Evolutionary conservation across 1,140 invertebrate species (phyloP).

Genomic region (Drosophila sp.): DNA sequence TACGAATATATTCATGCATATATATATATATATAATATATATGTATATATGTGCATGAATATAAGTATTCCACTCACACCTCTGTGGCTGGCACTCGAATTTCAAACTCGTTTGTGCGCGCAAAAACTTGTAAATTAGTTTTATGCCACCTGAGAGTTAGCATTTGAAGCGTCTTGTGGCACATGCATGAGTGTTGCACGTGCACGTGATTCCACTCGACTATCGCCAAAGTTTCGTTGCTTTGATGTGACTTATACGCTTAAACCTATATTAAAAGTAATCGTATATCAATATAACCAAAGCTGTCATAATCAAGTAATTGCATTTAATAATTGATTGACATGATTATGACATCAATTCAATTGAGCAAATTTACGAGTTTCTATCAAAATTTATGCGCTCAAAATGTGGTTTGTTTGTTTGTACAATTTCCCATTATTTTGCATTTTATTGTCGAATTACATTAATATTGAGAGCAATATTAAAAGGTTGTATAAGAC

Average conservation of each 20-base stretch:
- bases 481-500: no score
- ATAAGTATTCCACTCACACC: slow-evolving; percentile 31
- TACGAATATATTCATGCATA: neutral
- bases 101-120: slow-evolving; percentile 42
- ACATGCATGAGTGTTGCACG: slow-evolving; percentile 24
- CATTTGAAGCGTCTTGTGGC: slow-evolving; percentile 15
- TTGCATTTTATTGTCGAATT: neutral
- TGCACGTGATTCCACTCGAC: slow-evolving; percentile 27
- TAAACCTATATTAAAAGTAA: slow-evolving; percentile 9
- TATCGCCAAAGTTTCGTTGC: slow-evolving; percentile 19
- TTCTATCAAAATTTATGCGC: neutral
- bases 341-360: slow-evolving; percentile 9
- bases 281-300: slow-evolving; percentile 22
- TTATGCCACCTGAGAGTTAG: slow-evolving; percentile 35
- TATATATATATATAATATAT: neutral
- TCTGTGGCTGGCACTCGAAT: slow-evolving; percentile 26
- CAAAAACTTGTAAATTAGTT: slow-evolving; percentile 61
- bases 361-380: slow-evolving; percentile 2
- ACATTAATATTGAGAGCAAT: neutral
- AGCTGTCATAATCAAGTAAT: slow-evolving; percentile 21
- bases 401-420: neutral
- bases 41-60: neutral
- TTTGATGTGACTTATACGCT: slow-evolving; percentile 9
- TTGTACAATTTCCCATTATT: neutral
- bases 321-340: slow-evolving; percentile 33